phyloP scores from a whole-genome alignment of 2,113 vertebrate species.

The Microtus ochrogaster region DNA sequence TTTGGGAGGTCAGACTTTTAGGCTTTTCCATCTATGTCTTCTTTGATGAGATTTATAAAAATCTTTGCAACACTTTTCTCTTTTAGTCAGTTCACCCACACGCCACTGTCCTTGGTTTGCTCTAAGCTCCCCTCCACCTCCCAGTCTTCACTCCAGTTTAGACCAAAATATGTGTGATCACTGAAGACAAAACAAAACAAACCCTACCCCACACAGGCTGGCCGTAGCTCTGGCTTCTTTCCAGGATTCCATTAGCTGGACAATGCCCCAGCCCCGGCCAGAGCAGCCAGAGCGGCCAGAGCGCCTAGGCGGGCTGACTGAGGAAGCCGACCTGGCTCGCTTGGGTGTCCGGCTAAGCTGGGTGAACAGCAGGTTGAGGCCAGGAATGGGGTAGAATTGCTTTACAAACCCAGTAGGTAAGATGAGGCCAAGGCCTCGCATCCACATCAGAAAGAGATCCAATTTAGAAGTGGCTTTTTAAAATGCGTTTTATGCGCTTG shows the following conservation, averaged over 20 bases:
- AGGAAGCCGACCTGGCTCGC: neutral
- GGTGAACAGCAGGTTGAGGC: constrained; percentile 1
- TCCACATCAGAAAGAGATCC: constrained; percentile 38
- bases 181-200: constrained; percentile 68
- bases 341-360: neutral
- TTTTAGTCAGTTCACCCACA: neutral
- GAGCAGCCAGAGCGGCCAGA: neutral
- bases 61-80: neutral
- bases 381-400: constrained; percentile 63
- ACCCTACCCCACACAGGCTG: constrained; percentile 18
- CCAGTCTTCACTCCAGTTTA: neutral
- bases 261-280: neutral
- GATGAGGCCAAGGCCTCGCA: constrained; percentile 38
- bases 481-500: constrained; percentile 51
- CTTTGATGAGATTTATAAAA: constrained; percentile 1
- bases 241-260: constrained; percentile 64
- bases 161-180: constrained; percentile 16
- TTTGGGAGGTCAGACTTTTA: neutral
- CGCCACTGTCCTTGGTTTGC: neutral
- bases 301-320: neutral
- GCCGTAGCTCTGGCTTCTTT: constrained; percentile 42
- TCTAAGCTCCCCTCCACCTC: neutral
- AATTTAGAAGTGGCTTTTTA: constrained; percentile 28
- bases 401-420: constrained; percentile 10
- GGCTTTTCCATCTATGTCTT: neutral